These are phyloP conservation scores for Caenorhabditis uteleia DNA, from an alignment of 2,888 invertebrate genomes.

Conservation along the genomic window DNA sequence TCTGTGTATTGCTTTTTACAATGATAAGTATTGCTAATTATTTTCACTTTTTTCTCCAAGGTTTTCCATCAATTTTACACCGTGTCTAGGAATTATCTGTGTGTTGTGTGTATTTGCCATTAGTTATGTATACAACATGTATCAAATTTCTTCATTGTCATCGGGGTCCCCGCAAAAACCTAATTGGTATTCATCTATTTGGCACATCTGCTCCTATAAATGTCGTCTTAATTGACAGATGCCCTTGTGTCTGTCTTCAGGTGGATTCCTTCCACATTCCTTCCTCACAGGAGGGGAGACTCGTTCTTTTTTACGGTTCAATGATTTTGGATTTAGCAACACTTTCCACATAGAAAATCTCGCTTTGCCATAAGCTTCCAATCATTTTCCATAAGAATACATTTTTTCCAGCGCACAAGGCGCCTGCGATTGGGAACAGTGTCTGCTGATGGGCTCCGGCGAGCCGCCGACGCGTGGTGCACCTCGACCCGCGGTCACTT, in stretches of 20 bases:
- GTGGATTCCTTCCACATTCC: slow-evolving; percentile 16
- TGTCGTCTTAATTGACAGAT: slow-evolving; percentile 25
- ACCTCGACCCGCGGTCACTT: slow-evolving; percentile 16
- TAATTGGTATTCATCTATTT: slow-evolving; percentile 9
- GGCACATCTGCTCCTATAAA: slow-evolving; percentile 16
- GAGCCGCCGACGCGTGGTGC: slow-evolving; percentile 41
- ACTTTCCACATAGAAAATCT: too few relatives aligned
- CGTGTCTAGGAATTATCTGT: too few relatives aligned
- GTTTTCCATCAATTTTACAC: too few relatives aligned
- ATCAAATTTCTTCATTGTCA: too few relatives aligned
- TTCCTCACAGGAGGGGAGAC: slow-evolving; percentile 8
- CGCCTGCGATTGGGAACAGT: slow-evolving; percentile 50
- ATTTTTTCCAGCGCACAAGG: slow-evolving; percentile 43
- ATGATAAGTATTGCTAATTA: too few relatives aligned
- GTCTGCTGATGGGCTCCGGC: slow-evolving; percentile 52
- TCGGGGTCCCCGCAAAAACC: too few relatives aligned
- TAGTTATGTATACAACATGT: too few relatives aligned
- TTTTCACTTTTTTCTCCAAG: too few relatives aligned
- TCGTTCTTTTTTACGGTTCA: slow-evolving; percentile 33
- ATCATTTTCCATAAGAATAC: too few relatives aligned
- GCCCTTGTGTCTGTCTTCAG: slow-evolving; percentile 18
- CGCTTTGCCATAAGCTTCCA: too few relatives aligned
- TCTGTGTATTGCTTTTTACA: too few relatives aligned
- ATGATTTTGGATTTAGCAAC: slow-evolving; percentile 21
- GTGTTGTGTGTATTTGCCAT: too few relatives aligned